Evolutionary conservation across 92 coral and sea anemone genomes (phyloP), one percentile per base, ranked within the genome.

Genomic region (Phenganax marumi): DNA sequence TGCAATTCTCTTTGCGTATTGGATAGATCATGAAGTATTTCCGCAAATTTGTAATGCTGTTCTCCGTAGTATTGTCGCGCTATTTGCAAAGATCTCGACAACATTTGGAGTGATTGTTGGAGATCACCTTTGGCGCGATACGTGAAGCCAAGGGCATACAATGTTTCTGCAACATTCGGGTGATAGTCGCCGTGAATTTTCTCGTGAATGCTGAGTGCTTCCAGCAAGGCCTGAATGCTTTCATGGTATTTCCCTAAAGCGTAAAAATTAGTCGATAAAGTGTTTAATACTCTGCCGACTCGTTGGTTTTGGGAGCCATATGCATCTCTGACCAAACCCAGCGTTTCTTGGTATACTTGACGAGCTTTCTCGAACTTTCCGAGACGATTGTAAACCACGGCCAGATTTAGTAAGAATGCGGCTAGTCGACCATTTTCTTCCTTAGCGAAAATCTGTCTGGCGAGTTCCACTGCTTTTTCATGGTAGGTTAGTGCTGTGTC

Each of bases 1-100:
- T 92, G 89, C 56, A 85, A 68, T 60, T 91, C 93, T 52, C 97
- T 88, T 69, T 91, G 87, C 79, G 90, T 91, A 50, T 90, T 90
- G 23, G 93, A 92, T 50, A 91, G 88, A 74, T 90, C 90, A 57
- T 86, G 90, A 52, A 91, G 55, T 33, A 90, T 90, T 50, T 91
- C 97, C 7, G 93, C 97, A 49, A 91, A 93, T 10, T 90, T 93
- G n/a, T 90, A 92, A 78, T 91, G 97, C 19, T 79, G 50, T 47
- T 85, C 11, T 63, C 97, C 97, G n/a, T 61, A 78, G 50, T 78
- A 78, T 53, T 78, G 73, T 19, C n/a, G 72, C 23, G 25, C 8
- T 61, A 78, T 78, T 63, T 78, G 2, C 71, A 78, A 12, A 48
- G 83, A 78, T 62, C 83, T 78, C 51, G 65, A 50, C 73, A 78